Percentiles rank a stretch among this genome's conserved stretches.
phyloP scores from a whole-genome alignment of 1,140 invertebrate genomes.

The Diorhabda sublineata region DNA sequence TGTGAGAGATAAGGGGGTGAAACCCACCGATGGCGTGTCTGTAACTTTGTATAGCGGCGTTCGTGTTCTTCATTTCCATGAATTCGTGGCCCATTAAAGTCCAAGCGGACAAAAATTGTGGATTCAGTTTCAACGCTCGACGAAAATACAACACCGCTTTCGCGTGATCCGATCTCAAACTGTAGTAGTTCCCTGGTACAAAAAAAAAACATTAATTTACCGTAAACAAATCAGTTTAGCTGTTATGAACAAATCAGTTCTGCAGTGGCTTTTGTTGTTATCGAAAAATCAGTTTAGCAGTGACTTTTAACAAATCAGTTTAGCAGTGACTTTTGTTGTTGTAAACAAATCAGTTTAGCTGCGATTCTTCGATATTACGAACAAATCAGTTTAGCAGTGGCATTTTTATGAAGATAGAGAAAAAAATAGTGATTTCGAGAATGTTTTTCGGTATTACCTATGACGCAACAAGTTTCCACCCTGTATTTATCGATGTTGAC shows the following conservation, averaged over 20 bases:
- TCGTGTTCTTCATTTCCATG: constrained; percentile 98
- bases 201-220: neutral
- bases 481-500: constrained; percentile 95
- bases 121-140: constrained; percentile 90
- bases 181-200: constrained; percentile 92
- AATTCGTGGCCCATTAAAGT: constrained; percentile 98
- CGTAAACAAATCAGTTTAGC: too few relatives aligned
- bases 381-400: too few relatives aligned
- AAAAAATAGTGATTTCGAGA: too few relatives aligned
- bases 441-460: constrained; percentile 61
- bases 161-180: constrained; percentile 91
- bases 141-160: constrained; percentile 97
- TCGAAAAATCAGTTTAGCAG: too few relatives aligned
- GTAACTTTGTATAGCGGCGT: constrained; percentile 95
- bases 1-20: too few relatives aligned
- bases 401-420: too few relatives aligned
- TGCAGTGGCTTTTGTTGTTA: too few relatives aligned
- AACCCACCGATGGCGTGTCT: constrained; percentile 86
- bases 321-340: too few relatives aligned
- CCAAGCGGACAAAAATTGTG: constrained; percentile 93
- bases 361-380: too few relatives aligned
- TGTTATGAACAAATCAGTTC: too few relatives aligned
- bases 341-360: too few relatives aligned
- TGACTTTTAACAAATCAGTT: too few relatives aligned
- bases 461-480: constrained; percentile 96